A percentile compares a stretch with the other conserved stretches of the same genome.
Evolutionary conservation across 2,888 invertebrate genomes (phyloP).

Genomic region (Schrankia costaestrigalis): DNA sequence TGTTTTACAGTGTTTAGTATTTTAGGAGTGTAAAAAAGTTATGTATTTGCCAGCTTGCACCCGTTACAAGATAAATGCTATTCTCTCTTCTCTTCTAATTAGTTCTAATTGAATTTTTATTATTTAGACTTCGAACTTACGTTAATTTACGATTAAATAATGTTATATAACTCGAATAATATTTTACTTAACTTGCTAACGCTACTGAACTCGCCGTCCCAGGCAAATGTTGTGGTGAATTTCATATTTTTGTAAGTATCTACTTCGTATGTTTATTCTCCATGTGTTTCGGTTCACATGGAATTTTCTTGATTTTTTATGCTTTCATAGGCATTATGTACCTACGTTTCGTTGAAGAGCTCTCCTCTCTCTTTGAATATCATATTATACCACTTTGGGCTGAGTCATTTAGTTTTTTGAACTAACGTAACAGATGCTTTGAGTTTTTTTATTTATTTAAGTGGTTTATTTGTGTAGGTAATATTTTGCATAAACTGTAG

Average conservation of each 20-base stretch:
- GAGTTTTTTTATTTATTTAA: too few species aligned
- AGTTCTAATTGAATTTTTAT: too few species aligned
- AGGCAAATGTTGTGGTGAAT: conserved; percentile 80
- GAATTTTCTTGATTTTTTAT: conserved; percentile 78
- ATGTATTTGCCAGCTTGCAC: too few species aligned
- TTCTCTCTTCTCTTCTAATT: too few species aligned
- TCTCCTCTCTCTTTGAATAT: conserved; percentile 67
- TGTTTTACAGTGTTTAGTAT: too few species aligned
- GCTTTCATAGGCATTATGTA: conserved; percentile 76
- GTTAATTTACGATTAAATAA: background rate
- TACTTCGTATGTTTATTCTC: conserved; percentile 78
- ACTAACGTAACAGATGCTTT: conserved; percentile 1
- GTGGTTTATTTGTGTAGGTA: too few species aligned
- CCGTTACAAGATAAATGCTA: too few species aligned
- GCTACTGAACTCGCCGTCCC: conserved; percentile 61
- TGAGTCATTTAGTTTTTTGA: conserved; percentile 59
- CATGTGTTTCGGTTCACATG: conserved; percentile 80
- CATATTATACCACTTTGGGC: conserved; percentile 64
- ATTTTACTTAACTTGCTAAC: conserved; percentile 37
- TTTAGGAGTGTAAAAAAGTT: too few species aligned
- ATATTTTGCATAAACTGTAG: too few species aligned
- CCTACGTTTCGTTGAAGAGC: conserved; percentile 64
- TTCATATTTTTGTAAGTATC: conserved; percentile 82
- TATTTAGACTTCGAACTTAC: background rate
- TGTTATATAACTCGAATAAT: background rate